These are phyloP conservation scores for Poeciliopsis gracilis DNA, from an alignment of 2,797 vertebrate species.

Conservation along the genomic window DNA sequence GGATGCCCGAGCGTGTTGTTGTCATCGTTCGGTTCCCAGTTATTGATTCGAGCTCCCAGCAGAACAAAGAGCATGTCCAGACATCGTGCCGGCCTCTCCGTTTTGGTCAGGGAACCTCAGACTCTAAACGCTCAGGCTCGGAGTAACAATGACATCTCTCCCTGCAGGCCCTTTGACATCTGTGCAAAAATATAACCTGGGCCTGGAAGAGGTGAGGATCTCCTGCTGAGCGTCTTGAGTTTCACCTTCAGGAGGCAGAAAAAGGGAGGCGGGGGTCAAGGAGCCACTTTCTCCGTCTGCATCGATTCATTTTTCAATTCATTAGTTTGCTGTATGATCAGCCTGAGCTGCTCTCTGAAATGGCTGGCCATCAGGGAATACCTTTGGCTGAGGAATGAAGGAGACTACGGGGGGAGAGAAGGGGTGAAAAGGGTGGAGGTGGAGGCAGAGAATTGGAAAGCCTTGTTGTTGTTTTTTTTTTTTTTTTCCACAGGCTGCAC, in stretches of 20 bases:
- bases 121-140: constrained; percentile 59
- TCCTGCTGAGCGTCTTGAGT: constrained; percentile 74
- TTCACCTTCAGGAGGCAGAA: constrained; percentile 78
- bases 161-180: constrained; percentile 78
- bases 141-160: constrained; percentile 71
- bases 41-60: constrained; percentile 75
- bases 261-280: constrained; percentile 64
- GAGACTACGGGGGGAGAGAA: constrained; percentile 62
- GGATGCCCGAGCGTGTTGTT: constrained; percentile 71
- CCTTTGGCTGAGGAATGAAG: constrained; percentile 73
- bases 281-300: constrained; percentile 77
- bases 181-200: constrained; percentile 84
- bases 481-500: constrained; percentile 63
- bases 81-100: constrained; percentile 68
- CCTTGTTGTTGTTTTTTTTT: constrained; percentile 56
- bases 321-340: constrained; percentile 84
- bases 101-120: constrained; percentile 67
- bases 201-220: constrained; percentile 77
- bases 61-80: constrained; percentile 80
- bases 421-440: constrained; percentile 59
- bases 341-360: constrained; percentile 81
- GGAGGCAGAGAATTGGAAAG: constrained; percentile 63
- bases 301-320: constrained; percentile 86
- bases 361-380: constrained; percentile 80
- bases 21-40: constrained; percentile 71